Conservation (phyloP, 1,140 invertebrate species). For the Hypsibius dujardini region DNA sequence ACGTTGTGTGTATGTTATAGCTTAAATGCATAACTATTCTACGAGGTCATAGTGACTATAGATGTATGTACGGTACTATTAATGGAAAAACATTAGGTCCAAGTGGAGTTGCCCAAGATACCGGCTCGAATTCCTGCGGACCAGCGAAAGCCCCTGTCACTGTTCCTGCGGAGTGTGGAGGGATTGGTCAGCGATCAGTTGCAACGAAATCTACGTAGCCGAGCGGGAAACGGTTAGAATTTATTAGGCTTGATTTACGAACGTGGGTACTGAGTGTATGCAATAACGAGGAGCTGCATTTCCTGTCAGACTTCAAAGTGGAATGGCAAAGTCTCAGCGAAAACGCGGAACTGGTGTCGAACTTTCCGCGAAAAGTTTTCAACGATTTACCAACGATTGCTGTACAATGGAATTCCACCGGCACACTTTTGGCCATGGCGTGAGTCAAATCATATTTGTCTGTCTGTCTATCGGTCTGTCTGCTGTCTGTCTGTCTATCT, state of each 20-base stretch:
- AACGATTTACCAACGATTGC: no score
- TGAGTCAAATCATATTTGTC: not conserved
- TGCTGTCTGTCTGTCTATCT: no score
- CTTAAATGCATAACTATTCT: no score
- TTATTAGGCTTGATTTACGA: not conserved
- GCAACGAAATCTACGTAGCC: not conserved
- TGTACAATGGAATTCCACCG: not conserved
- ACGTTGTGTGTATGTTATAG: no score
- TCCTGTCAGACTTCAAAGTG: not conserved
- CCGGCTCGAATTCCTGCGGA: not conserved
- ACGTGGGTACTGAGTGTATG: not conserved
- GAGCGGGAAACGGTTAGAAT: not conserved
- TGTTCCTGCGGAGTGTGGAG: not conserved
- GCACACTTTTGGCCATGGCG: not conserved
- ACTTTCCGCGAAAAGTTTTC: not conserved
- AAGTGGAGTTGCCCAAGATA: not conserved
- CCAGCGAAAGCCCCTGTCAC: not conserved
- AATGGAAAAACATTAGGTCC: not conserved
- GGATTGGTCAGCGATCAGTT: not conserved
- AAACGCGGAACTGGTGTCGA: not conserved
- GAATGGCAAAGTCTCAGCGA: not conserved
- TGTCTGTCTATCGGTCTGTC: not conserved
- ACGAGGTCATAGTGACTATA: no score
- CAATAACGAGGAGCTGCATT: not conserved
- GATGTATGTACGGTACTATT: no score